Evolutionary conservation across 2,797 vertebrate species (phyloP).

Genomic region (Bovichtus diacanthus): DNA sequence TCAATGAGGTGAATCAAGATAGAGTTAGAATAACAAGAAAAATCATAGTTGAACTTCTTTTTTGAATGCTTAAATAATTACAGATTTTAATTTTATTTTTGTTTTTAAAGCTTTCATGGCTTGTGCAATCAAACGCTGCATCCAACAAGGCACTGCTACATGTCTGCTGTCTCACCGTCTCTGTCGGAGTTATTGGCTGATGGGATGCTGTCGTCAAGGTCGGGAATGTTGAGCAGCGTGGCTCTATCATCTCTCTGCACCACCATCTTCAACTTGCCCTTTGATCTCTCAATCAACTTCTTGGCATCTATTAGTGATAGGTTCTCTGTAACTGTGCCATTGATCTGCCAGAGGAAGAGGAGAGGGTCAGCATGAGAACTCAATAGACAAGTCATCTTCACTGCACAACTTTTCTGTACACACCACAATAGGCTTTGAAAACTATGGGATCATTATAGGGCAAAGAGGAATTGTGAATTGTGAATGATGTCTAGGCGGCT

Average conservation of each 20-base stretch:
- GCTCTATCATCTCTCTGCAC: slow-evolving; percentile 97
- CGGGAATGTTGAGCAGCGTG: slow-evolving; percentile 95
- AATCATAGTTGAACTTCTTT: background rate
- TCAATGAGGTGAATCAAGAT: slow-evolving; percentile 13
- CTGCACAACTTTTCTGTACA: background rate
- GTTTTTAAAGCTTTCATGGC: background rate
- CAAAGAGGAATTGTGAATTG: background rate
- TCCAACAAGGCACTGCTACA: background rate
- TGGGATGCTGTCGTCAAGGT: slow-evolving; percentile 97
- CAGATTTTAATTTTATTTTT: background rate
- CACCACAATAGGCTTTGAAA: background rate
- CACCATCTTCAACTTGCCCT: slow-evolving; percentile 99
- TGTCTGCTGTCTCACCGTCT: slow-evolving; percentile 88
- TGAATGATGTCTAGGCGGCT: background rate
- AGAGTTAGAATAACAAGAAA: background rate
- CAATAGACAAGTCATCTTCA: slow-evolving; percentile 7
- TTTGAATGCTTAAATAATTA: background rate
- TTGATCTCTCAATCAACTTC: slow-evolving; percentile 98
- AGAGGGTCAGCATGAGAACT: slow-evolving; percentile 33
- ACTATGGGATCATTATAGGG: background rate
- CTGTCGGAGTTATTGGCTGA: slow-evolving; percentile 96
- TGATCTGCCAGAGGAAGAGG: slow-evolving; percentile 87
- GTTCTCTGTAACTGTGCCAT: slow-evolving; percentile 99
- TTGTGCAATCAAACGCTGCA: background rate
- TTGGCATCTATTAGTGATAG: slow-evolving; percentile 98